These are phyloP conservation scores for Orthosia gothica DNA, from an alignment of 2,888 invertebrate genomes.

Conservation along the genomic window DNA sequence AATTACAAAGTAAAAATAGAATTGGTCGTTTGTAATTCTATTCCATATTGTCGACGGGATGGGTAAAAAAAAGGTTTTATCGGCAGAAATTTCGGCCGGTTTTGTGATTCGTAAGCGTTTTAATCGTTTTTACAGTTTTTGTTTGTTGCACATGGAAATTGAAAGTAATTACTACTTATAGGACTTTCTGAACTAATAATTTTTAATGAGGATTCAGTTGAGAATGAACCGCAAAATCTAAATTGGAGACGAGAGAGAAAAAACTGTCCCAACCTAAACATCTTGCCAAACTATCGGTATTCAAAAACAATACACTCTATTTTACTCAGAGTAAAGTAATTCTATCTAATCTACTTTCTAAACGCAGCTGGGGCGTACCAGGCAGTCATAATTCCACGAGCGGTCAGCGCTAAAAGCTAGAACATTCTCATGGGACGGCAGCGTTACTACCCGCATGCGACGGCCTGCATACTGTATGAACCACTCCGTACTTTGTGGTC, in stretches of 20 bases:
- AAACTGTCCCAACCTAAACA: not conserved
- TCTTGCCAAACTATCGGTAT: conserved; percentile 37
- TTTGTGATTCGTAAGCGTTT: conserved; percentile 48
- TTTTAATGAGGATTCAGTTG: not conserved
- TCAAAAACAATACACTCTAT: conserved; percentile 62
- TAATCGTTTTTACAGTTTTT: conserved; percentile 17
- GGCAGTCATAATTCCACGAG: conserved; percentile 77
- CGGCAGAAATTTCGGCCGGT: conserved; percentile 63
- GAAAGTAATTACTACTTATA: not conserved
- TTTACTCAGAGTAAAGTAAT: conserved; percentile 64
- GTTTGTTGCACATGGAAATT: conserved; percentile 9
- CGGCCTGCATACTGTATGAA: conserved; percentile 87
- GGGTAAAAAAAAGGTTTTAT: conserved; percentile 71
- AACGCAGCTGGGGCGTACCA: conserved; percentile 73
- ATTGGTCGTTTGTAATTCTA: conserved; percentile 87
- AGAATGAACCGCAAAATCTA: not conserved
- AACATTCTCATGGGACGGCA: conserved; percentile 76
- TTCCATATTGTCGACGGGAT: conserved; percentile 82
- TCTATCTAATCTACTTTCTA: conserved; percentile 70
- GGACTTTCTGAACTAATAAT: no score
- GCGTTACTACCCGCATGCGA: conserved; percentile 73
- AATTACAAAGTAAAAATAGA: conserved; percentile 91
- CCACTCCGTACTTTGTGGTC: conserved; percentile 84
- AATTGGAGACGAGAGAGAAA: not conserved
- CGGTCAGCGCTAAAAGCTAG: conserved; percentile 84